Conservation (phyloP, 2,797 vertebrate genomes). For the Galaxias olidus region DNA sequence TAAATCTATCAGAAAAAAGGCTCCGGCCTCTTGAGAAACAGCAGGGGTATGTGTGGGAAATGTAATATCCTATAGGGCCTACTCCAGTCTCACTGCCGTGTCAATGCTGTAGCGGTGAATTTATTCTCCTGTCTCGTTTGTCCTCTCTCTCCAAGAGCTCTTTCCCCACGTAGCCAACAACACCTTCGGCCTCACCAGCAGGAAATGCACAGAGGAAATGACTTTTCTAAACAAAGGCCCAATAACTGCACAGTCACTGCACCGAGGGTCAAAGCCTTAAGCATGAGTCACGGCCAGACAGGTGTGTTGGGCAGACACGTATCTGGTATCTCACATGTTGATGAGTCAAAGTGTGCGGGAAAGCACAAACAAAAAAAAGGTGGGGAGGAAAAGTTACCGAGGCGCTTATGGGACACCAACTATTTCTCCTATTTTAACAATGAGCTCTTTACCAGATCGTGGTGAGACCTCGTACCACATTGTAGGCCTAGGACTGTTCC, state of each 20-base stretch:
- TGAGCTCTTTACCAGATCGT: slow-evolving; percentile 60
- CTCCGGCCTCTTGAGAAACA: neutral
- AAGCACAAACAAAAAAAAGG: neutral
- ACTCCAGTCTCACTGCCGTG: neutral
- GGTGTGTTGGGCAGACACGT: slow-evolving; percentile 37
- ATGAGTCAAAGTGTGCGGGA: slow-evolving; percentile 37
- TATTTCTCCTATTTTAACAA: slow-evolving; percentile 62
- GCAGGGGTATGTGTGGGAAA: slow-evolving; percentile 29
- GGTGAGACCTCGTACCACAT: slow-evolving; percentile 29
- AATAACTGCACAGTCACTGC: slow-evolving; percentile 45
- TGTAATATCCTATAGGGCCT: neutral
- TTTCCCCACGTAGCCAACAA: neutral
- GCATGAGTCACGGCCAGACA: slow-evolving; percentile 59
- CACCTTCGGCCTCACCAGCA: slow-evolving; percentile 31
- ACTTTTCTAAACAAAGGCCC: slow-evolving; percentile 54
- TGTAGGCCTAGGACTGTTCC: slow-evolving; percentile 46
- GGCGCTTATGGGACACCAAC: slow-evolving; percentile 55
- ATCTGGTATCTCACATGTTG: slow-evolving; percentile 46
- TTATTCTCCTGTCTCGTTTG: neutral
- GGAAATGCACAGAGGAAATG: slow-evolving; percentile 44
- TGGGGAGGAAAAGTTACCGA: slow-evolving; percentile 61
- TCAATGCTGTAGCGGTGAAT: neutral
- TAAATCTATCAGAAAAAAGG: slow-evolving; percentile 1
- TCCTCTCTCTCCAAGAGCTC: neutral
- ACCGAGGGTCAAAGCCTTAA: slow-evolving; percentile 39